Base-by-base conservation (phyloP, 2,888 invertebrate species). In the Drosophila sordidula region DNA sequence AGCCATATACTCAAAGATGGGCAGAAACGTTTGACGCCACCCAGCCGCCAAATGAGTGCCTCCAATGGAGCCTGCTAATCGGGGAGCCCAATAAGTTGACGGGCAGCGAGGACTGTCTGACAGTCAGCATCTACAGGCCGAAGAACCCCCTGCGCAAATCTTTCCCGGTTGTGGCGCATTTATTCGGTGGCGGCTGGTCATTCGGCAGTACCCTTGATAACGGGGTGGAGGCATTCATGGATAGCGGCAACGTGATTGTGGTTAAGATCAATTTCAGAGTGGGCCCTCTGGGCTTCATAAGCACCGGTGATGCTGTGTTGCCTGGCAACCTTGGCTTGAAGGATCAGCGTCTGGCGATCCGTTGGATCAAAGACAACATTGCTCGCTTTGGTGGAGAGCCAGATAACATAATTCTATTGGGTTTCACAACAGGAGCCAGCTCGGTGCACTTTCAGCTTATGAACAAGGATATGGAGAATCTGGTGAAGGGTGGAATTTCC, bases 381-480 rank as follows among this genome's bases (percentile, higher is more conserved):
- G 64, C 16, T 0, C 96, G 96, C 0, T 80, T 80, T 5, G 85
- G 85, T 1, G 80, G 85, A 0, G 69, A 71, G 0, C 94, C 95
- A 2, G 93, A 94, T 45, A 94, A 94, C 61, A 93, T 96, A 18
- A 95, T 95, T 0, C 90, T 96, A 5, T 91, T 94, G 0, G 96
- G 96, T 3, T 93, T 94, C 86, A 96, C 96, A 4, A 95, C 96
- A 0, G 96, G 96, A 0, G 96, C 95, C 25, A 95, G 95, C 4
- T 95, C 96, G 78, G 95, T 95, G 0, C 95, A 96, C 89, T 94
- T 95, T 70, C 96, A 96, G 74, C 94, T 95, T 72, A 80, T 96
- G n/a, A 94, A 95, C 0, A 94, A 94, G 8, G 56, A 82, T 12
- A 76, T 89, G 9, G 65, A 66, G n/a, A 49, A 78, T 6, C 2